Percentiles rank a stretch among this genome's conserved stretches.
Evolutionary conservation across 2,888 invertebrate species (phyloP).

Genomic region (Habroteleia sp.): DNA sequence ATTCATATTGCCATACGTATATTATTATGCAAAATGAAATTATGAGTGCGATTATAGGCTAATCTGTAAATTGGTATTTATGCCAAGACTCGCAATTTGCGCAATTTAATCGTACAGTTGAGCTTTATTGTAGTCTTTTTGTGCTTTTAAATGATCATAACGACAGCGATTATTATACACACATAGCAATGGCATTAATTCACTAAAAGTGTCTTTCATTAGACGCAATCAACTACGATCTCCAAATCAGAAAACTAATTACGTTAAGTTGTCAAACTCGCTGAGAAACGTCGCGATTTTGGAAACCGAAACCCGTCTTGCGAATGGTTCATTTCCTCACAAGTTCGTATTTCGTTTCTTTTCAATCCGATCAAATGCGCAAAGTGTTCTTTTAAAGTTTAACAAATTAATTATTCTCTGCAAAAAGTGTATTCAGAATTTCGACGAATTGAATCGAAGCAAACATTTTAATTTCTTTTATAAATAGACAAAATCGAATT

Average conservation of each 20-base stretch:
- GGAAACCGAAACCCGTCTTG: too few species aligned
- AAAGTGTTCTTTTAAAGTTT: too few species aligned
- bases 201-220: neutral
- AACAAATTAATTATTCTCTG: too few species aligned
- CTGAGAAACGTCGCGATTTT: too few species aligned
- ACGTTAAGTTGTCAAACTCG: constrained; percentile 9
- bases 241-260: constrained; percentile 15
- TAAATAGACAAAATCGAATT: too few species aligned
- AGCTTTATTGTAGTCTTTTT: constrained; percentile 19
- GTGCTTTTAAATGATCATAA: constrained; percentile 10
- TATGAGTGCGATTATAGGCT: constrained; percentile 37
- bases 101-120: constrained; percentile 10
- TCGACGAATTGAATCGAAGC: too few species aligned
- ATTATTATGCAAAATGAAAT: constrained; percentile 49
- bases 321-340: too few species aligned
- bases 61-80: constrained; percentile 46
- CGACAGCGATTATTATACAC: neutral
- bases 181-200: constrained; percentile 3
- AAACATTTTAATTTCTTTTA: too few species aligned
- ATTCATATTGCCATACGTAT: constrained; percentile 44
- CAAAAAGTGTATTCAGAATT: too few species aligned
- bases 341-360: too few species aligned
- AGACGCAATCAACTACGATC: constrained; percentile 6
- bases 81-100: constrained; percentile 32
- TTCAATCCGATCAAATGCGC: too few species aligned